Percentiles rank a stretch among this genome's conserved stretches.
phyloP scores from a whole-genome alignment of 2,113 vertebrate genomes.

The Plectropomus leopardus region DNA sequence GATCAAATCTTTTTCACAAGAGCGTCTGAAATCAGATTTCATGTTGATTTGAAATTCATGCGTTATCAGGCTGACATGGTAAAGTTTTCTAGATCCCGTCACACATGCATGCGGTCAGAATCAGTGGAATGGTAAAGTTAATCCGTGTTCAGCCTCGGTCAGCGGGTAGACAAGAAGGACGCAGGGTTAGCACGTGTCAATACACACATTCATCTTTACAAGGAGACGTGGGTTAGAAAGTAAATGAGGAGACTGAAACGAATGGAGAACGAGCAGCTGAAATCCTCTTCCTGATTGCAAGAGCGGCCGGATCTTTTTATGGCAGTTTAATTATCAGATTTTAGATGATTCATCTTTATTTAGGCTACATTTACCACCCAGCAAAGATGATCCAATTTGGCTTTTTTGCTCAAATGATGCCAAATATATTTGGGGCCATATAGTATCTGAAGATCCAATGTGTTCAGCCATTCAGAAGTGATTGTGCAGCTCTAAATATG shows the following conservation, averaged over 20 bases:
- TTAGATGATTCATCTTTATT: not conserved
- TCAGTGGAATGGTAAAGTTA: conserved; percentile 30
- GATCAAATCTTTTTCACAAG: conserved; percentile 24
- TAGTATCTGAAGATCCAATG: not conserved
- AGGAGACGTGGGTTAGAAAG: conserved; percentile 1
- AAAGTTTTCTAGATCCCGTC: conserved; percentile 20
- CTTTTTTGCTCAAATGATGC: not conserved
- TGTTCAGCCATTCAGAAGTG: not conserved
- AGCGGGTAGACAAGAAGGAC: conserved; percentile 54
- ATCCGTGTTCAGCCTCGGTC: conserved; percentile 44
- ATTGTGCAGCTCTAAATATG: conserved; percentile 11
- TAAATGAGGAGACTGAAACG: conserved; percentile 33
- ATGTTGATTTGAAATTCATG: conserved; percentile 23
- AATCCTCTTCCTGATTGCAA: conserved; percentile 30
- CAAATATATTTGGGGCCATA: not conserved
- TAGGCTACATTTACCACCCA: not conserved
- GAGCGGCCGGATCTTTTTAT: not conserved
- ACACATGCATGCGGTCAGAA: not conserved
- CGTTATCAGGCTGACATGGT: conserved; percentile 29
- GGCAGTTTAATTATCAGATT: not conserved
- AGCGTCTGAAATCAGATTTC: conserved; percentile 22
- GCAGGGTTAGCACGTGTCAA: conserved; percentile 28
- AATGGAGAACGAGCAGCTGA: conserved; percentile 45
- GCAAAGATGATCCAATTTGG: not conserved
- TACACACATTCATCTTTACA: conserved; percentile 42